These are phyloP conservation scores for Patella vulgata DNA, from an alignment of 1,140 invertebrate species.

Conservation along the genomic window DNA sequence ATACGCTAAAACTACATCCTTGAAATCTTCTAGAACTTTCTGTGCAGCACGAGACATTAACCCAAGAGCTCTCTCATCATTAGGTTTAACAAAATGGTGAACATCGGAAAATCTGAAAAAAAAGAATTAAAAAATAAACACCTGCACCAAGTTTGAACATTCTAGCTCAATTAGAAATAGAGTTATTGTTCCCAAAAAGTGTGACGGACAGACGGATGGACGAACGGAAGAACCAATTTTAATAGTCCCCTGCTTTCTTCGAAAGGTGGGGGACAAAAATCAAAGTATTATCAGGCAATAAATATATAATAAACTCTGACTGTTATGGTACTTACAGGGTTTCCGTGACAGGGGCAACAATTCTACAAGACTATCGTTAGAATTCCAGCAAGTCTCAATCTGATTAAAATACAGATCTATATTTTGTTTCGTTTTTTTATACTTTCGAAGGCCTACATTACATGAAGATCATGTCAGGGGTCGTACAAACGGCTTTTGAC, in stretches of 20 bases:
- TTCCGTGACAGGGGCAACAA: background rate
- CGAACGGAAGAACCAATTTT: too few relatives aligned
- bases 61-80: slow-evolving; percentile 83
- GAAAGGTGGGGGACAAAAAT: too few relatives aligned
- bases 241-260: too few relatives aligned
- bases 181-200: too few relatives aligned
- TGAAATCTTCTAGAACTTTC: slow-evolving; percentile 85
- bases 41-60: slow-evolving; percentile 89
- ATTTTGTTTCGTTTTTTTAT: too few relatives aligned
- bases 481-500: too few relatives aligned
- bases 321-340: background rate
- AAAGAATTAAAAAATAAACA: slow-evolving; percentile 1
- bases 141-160: too few relatives aligned
- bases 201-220: too few relatives aligned
- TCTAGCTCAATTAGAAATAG: too few relatives aligned
- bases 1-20: slow-evolving; percentile 86
- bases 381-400: background rate
- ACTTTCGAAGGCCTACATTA: too few relatives aligned
- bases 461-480: too few relatives aligned
- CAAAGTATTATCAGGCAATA: background rate
- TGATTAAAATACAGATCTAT: background rate
- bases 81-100: slow-evolving; percentile 92
- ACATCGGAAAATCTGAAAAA: slow-evolving; percentile 76
- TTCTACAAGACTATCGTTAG: background rate
- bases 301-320: background rate